phyloP scores from a whole-genome alignment of 2,113 vertebrate genomes.

The Bubalus kerabau region DNA sequence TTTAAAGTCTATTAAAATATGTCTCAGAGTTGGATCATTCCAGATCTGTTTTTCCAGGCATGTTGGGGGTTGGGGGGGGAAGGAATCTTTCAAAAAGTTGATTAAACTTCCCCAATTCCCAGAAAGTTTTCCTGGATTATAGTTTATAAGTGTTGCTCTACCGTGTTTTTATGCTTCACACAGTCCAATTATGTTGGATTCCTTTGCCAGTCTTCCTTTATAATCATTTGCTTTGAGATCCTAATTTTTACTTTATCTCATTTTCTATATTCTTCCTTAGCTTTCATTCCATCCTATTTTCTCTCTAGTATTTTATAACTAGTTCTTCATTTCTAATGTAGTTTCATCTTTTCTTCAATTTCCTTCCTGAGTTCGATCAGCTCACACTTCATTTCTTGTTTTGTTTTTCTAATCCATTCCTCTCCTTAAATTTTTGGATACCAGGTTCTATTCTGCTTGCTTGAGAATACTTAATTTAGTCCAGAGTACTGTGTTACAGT shows the following conservation, averaged over 20 bases:
- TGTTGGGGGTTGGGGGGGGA: no score
- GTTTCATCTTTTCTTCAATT: neutral
- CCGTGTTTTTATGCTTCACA: neutral
- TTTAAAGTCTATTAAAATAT: neutral
- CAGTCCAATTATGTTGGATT: neutral
- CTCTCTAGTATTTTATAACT: neutral
- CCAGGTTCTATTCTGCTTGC: neutral
- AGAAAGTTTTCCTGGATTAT: neutral
- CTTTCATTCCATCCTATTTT: neutral
- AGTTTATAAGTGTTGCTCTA: neutral
- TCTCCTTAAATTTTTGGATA: neutral
- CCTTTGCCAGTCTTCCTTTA: neutral
- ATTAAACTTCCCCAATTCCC: neutral
- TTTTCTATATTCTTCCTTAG: neutral
- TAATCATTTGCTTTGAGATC: neutral
- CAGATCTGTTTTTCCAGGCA: neutral
- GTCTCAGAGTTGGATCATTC: neutral
- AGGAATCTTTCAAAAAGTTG: neutral
- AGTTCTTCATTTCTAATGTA: neutral
- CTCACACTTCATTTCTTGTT: neutral
- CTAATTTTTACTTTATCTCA: neutral
- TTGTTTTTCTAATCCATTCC: neutral
- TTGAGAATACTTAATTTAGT: neutral
- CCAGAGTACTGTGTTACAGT: neutral
- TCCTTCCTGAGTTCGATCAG: neutral